These are phyloP conservation scores for Sarcophaga variegata DNA, from an alignment of 2,888 invertebrate species.

Conservation along the genomic window DNA sequence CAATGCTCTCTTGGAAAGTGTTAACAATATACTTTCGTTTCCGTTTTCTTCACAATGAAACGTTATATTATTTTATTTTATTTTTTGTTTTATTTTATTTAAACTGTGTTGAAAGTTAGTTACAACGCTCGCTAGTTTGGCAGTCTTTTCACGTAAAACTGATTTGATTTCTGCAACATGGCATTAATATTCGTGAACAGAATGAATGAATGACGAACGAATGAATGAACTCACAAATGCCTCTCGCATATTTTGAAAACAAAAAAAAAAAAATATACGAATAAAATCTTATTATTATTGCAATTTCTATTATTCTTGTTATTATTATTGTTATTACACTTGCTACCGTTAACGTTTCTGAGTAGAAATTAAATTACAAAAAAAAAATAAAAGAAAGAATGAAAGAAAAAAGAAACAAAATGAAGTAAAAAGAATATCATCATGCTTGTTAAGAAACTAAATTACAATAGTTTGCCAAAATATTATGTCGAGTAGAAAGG, in stretches of 20 bases:
- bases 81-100: too few species aligned
- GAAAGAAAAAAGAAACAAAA: neutral
- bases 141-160: constrained; percentile 26
- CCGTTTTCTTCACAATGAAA: too few species aligned
- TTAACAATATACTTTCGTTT: too few species aligned
- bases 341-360: neutral
- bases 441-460: constrained; percentile 34
- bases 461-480: constrained; percentile 46
- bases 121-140: neutral
- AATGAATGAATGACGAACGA: neutral
- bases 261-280: neutral
- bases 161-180: constrained; percentile 24
- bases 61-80: too few species aligned
- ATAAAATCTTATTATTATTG: constrained; percentile 14
- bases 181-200: constrained; percentile 35
- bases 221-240: neutral
- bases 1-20: too few species aligned
- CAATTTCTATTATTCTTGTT: constrained; percentile 43
- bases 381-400: neutral
- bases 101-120: too few species aligned
- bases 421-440: constrained; percentile 25
- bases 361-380: neutral
- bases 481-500: neutral
- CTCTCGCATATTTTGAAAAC: too few species aligned
- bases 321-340: constrained; percentile 16